Percentiles rank a stretch among this genome's conserved stretches.
Conservation (phyloP, 1,140 invertebrate genomes). For the Agrypnia vestita region DNA sequence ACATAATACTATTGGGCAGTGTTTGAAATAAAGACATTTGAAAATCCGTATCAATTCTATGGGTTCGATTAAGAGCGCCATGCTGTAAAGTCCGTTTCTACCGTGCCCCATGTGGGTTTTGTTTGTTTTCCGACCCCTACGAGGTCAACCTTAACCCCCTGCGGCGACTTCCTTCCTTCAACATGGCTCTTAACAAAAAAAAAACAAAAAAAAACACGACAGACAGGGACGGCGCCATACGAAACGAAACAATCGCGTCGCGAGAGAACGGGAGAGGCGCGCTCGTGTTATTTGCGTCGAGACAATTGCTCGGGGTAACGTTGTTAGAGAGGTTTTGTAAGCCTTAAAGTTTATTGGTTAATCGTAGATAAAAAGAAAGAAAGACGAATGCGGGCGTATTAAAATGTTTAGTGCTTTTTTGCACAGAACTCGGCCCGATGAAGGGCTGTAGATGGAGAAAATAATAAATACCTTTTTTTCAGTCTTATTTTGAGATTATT, state of each 20-base stretch:
- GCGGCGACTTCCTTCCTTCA: slow-evolving; percentile 62
- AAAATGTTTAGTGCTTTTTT: background rate
- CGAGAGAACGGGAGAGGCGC: slow-evolving; percentile 6
- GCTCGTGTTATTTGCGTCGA: slow-evolving; percentile 18
- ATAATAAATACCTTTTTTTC: too few relatives aligned
- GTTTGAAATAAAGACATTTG: slow-evolving; percentile 35
- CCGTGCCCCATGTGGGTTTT: slow-evolving; percentile 54
- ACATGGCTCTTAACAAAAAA: slow-evolving; percentile 61
- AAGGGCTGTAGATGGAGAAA: too few relatives aligned
- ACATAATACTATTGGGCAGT: too few relatives aligned
- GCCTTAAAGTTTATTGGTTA: slow-evolving; percentile 29
- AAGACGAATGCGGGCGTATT: background rate
- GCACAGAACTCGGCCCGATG: too few relatives aligned
- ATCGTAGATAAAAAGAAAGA: slow-evolving; percentile 28
- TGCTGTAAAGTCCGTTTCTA: slow-evolving; percentile 11
- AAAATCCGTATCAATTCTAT: slow-evolving; percentile 21
- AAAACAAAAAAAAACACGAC: slow-evolving; percentile 22
- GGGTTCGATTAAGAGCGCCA: background rate
- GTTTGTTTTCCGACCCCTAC: slow-evolving; percentile 58
- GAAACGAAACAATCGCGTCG: slow-evolving; percentile 13
- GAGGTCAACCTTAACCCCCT: slow-evolving; percentile 59
- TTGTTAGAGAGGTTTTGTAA: slow-evolving; percentile 4
- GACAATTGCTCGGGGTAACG: slow-evolving; percentile 40
- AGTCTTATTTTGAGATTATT: too few relatives aligned
- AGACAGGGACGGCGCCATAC: slow-evolving; percentile 43